Conservation (phyloP, 2,888 invertebrate genomes). For the Metallyticus violacea region DNA sequence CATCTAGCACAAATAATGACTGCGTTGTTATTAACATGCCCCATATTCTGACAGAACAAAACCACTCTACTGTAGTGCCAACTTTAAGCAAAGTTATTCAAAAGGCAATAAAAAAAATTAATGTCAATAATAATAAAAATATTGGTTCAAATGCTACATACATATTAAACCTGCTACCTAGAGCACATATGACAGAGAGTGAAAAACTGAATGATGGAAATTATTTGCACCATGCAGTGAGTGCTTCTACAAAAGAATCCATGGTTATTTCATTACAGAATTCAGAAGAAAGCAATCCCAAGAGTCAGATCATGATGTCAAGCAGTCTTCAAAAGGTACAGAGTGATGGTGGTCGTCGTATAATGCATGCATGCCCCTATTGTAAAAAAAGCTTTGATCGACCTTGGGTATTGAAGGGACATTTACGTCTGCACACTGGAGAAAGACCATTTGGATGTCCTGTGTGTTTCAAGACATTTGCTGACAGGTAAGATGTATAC, state of each 20-base stretch:
- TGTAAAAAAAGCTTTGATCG: slow-evolving; percentile 67
- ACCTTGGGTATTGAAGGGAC: slow-evolving; percentile 68
- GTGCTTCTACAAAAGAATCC: neutral
- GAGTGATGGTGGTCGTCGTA: neutral
- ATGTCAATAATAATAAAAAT: neutral
- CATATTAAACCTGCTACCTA: neutral
- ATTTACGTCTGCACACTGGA: slow-evolving; percentile 65
- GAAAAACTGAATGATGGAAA: neutral
- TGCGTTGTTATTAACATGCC: neutral
- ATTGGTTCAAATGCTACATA: neutral
- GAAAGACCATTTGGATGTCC: slow-evolving; percentile 69
- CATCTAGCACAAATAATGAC: neutral
- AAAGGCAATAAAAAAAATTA: neutral
- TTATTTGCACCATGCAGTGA: neutral
- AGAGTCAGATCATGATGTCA: neutral
- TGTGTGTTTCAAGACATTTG: slow-evolving; percentile 62
- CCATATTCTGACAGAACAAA: neutral
- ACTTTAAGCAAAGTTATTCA: neutral
- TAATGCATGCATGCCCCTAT: slow-evolving; percentile 53
- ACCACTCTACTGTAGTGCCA: neutral
- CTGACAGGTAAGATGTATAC: slow-evolving; percentile 50
- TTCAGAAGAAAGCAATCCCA: neutral
- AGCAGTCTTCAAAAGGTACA: neutral
- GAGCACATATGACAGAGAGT: neutral
- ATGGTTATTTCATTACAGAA: neutral